Evolutionary conservation across 2,888 invertebrate genomes (phyloP).

Genomic region (Euproctis similis): DNA sequence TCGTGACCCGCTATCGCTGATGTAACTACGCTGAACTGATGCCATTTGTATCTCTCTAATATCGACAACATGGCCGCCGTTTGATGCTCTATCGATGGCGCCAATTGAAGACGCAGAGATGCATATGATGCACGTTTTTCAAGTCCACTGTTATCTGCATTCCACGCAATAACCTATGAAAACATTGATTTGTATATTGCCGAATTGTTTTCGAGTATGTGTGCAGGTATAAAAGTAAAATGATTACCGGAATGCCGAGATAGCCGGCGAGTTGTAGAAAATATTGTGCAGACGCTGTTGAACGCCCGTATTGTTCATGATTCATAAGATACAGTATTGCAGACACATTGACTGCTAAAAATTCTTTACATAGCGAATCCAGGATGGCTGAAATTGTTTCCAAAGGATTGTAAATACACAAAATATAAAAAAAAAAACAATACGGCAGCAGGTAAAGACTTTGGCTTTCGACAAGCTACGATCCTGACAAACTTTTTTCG

Average conservation of each 20-base stretch:
- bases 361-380: conserved; percentile 91
- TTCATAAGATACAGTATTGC: conserved; percentile 96
- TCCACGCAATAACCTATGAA: conserved; percentile 91
- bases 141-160: conserved; percentile 96
- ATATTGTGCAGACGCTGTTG: conserved; percentile 95
- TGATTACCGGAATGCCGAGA: conserved; percentile 89
- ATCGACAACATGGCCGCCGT: conserved; percentile 97
- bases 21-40: conserved; percentile 95
- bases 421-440: no score
- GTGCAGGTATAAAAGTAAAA: conserved; percentile 15
- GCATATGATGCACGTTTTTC: conserved; percentile 88
- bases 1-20: conserved; percentile 96
- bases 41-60: conserved; percentile 96
- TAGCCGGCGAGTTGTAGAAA: conserved; percentile 95
- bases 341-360: conserved; percentile 91
- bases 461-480: no score
- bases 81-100: conserved; percentile 97
- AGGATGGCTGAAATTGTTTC: conserved; percentile 84
- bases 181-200: background rate
- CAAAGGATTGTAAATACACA: no score
- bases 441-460: no score
- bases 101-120: conserved; percentile 92
- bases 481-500: no score
- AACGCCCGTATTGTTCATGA: conserved; percentile 94
- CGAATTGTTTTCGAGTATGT: conserved; percentile 4